Evolutionary conservation across 1,140 invertebrate species (phyloP).

Genomic region (Bombus polaris): DNA sequence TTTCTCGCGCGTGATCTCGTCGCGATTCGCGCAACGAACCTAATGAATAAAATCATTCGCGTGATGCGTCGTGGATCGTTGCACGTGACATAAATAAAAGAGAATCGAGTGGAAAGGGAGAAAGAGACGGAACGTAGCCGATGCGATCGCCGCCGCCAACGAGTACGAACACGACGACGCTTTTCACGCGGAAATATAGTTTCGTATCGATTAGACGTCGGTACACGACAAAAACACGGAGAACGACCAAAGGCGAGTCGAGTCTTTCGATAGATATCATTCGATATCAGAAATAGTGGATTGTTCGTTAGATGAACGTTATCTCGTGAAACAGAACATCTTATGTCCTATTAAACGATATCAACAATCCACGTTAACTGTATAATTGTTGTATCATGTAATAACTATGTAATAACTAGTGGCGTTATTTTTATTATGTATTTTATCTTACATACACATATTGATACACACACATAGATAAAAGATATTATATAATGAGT

Average conservation of each 20-base stretch:
- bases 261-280: background rate
- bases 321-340: no score
- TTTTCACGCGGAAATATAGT: conserved; percentile 52
- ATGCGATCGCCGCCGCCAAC: background rate
- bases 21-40: conserved; percentile 25
- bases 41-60: conserved; percentile 49
- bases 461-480: no score
- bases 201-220: conserved; percentile 49
- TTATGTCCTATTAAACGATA: no score
- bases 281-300: background rate
- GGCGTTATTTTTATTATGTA: no score
- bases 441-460: no score
- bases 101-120: background rate
- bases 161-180: background rate
- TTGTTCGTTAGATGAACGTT: no score
- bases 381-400: no score
- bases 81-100: conserved; percentile 52
- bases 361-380: no score
- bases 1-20: conserved; percentile 12
- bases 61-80: conserved; percentile 32
- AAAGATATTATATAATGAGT: no score
- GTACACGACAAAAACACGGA: background rate
- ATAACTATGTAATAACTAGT: no score
- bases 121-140: background rate
- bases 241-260: background rate